Percentiles rank a stretch among this genome's conserved stretches.
Evolutionary conservation across 2,797 vertebrate species (phyloP).

Genomic region (Xiphorhynchus erythropygius): DNA sequence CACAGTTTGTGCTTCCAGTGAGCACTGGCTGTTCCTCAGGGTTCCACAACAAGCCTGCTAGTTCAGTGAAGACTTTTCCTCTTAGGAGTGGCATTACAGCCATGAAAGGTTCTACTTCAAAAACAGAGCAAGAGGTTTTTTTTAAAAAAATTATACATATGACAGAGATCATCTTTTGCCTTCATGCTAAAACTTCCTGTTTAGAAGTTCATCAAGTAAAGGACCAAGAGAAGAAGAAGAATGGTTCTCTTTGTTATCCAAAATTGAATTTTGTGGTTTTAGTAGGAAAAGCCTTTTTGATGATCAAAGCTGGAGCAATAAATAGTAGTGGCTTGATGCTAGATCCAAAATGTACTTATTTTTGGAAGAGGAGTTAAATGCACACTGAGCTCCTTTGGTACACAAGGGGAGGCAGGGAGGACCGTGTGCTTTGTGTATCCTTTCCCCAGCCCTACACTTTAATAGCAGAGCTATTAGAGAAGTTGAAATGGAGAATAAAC

Average conservation of each 20-base stretch:
- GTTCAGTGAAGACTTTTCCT: background rate
- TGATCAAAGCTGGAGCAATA: constrained; percentile 54
- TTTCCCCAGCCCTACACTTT: background rate
- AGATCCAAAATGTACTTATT: constrained; percentile 4
- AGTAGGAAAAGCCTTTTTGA: constrained; percentile 39
- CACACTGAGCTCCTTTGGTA: background rate
- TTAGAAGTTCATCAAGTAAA: constrained; percentile 38
- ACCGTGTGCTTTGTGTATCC: background rate
- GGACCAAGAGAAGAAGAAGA: background rate
- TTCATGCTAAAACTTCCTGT: background rate
- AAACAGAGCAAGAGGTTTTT: background rate
- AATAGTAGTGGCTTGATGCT: background rate
- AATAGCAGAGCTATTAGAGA: background rate
- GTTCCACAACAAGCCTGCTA: rapidly evolving
- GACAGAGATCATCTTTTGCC: background rate
- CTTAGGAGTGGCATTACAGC: rapidly evolving
- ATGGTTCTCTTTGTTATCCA: constrained; percentile 23
- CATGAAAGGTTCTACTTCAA: background rate
- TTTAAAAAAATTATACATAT: background rate
- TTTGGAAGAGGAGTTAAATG: background rate
- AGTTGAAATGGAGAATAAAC: background rate
- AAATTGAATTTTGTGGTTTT: constrained; percentile 38
- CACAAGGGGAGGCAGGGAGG: background rate
- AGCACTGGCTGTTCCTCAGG: background rate
- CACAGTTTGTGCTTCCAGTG: background rate